Evolutionary conservation across 2,797 vertebrate genomes (phyloP).

Genomic region (Eulemur rubriventer): DNA sequence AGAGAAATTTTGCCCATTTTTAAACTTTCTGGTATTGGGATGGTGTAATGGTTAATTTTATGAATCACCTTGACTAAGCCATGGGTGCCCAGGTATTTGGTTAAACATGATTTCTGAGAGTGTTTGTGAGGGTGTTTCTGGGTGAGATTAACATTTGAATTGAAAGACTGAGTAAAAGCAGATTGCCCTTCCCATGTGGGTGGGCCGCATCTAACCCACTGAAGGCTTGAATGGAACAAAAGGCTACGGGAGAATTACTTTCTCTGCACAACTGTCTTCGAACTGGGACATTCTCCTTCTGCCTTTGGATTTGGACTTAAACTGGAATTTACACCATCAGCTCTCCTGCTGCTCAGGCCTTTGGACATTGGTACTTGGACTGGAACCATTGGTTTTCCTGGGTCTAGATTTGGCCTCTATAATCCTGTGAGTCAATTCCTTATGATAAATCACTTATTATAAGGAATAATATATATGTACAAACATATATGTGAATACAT

Average conservation of each 20-base stretch:
- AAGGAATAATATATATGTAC: neutral
- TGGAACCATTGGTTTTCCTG: neutral
- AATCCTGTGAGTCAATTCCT: neutral
- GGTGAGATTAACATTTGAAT: neutral
- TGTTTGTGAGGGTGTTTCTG: neutral
- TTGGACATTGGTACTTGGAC: neutral
- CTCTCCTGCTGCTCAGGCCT: neutral
- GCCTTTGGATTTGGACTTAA: neutral
- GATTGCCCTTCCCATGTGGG: neutral
- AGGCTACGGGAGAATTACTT: neutral
- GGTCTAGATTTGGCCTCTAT: neutral
- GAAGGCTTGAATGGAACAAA: neutral
- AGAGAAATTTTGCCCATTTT: slow-evolving; percentile 31
- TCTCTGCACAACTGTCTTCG: neutral
- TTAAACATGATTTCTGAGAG: neutral
- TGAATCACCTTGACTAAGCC: neutral
- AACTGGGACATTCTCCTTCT: neutral
- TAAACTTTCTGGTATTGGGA: neutral
- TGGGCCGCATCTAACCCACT: neutral
- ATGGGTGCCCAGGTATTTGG: neutral
- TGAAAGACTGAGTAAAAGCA: neutral
- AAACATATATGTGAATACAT: neutral
- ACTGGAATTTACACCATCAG: neutral
- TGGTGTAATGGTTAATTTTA: neutral
- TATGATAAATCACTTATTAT: neutral